Conservation (phyloP, 2,888 invertebrate species). For the Ceriagrion tenellum region DNA sequence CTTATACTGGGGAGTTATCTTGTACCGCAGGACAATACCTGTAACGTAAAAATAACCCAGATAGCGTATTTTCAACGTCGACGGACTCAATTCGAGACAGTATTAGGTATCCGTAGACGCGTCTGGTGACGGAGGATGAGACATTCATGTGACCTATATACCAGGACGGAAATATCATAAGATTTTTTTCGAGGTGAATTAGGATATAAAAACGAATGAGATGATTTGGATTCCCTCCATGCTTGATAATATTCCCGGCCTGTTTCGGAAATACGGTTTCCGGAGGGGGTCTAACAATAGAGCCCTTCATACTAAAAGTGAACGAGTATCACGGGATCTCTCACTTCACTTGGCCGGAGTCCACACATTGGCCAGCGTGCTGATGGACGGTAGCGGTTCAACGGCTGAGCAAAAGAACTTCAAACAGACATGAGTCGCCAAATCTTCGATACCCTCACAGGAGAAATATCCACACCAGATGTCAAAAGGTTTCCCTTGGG, state of each 20-base stretch:
- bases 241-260: not conserved
- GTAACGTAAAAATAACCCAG: not conserved
- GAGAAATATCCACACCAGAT: not conserved
- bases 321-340: not conserved
- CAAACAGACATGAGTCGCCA: not conserved
- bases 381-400: not conserved
- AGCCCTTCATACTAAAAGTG: constrained; percentile 8
- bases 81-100: not conserved
- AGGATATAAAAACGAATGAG: not conserved
- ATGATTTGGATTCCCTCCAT: constrained; percentile 20
- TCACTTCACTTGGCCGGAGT: constrained; percentile 11
- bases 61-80: not conserved
- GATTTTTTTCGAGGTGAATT: not conserved
- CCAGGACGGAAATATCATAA: not conserved
- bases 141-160: not conserved
- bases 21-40: not conserved
- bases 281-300: constrained; percentile 21
- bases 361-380: not conserved
- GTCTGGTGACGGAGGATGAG: not conserved
- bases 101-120: not conserved
- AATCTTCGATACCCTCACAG: not conserved
- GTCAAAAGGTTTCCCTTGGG: not conserved
- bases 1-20: not conserved
- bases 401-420: not conserved
- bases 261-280: not conserved